Evolutionary conservation across 2,797 vertebrate genomes (phyloP), one percentile per base, ranked within the genome.

Genomic region (Enteromius fasciolatus): DNA sequence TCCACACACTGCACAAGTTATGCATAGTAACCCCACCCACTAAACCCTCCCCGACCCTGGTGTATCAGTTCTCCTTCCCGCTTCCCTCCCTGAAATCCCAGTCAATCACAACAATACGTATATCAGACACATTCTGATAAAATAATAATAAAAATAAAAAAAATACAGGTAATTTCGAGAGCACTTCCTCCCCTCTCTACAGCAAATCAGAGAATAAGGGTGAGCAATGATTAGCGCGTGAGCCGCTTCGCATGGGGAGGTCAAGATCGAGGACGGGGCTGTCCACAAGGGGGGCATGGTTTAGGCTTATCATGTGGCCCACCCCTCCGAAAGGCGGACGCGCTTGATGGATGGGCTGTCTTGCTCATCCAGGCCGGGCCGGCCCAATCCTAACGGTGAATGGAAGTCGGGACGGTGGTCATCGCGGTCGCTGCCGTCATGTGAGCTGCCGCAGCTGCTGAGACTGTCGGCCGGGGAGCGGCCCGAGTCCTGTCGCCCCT

Each of bases 391-490:
- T 94, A 98, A 96, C 90, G 97, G 97, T 76, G 97, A 98, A 95
- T 99, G 98, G 95, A 99, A 98, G 93, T 99, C 97, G 17, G 96
- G 96, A 92, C 97, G 95, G 93, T 99, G 98, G 85, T 99, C 98
- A 87, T 99, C 98, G 14, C 97, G 96, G 95, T 99, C 98, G 85
- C 98, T 99, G 92, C 98, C 98, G 83, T 99, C 98, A 0, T 99
- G 98, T 78, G 98, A 99, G 94, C 97, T 98, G 96, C 97, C 97
- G 92, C 98, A 99, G 95, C 98, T 99, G 97, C 97, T 99, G 95
- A 99, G 95, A 93, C 98, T 99, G 94, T 99, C 98, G 83, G 98
- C 97, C 20, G 98, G 98, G 90, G 98, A 99, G 88, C 98, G 97
- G 89, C 97, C 97, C 92, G 97, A 97, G 94, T 99, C 98, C 94